Evolutionary conservation across 2,113 vertebrate genomes (phyloP), one percentile per base, ranked within the genome.

Genomic region (Oncorhynchus keta): DNA sequence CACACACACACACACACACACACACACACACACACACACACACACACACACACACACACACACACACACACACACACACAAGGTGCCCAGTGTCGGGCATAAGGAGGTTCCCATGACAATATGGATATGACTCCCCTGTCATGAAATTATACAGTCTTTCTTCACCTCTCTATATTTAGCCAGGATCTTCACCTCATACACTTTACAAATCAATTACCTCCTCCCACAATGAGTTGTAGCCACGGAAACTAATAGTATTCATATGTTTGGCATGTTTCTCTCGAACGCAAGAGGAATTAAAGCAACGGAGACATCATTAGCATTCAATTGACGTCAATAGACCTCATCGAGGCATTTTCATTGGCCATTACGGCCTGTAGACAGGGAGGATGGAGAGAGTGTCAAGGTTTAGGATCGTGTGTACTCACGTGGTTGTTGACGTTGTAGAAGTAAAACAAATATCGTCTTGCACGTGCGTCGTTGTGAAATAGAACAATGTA

Each of bases 241-340:
- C 66, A 14, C 72, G 68, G 55, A 73, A 62, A 51, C n/a, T 84
- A 76, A 89, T 86, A 76, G 68, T 11, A 57, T 81, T 85, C 64
- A 55, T 73, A 22, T 18, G 12, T 70, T 73, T 68, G 69, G 73
- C 68, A 67, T 70, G 70, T 68, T 71, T 77, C 85, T 81, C 62
- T 32, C 62, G 2, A 22, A 77, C 71, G 62, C 68, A 85, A 83
- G 86, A 85, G 72, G 49, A 65, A 79, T 85, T 72, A 86, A 75
- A 77, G 73, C 71, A 77, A 76, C 72, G 64, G 74, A 75, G 77
- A 57, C 65, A 78, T 76, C 86, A 82, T 88, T 85, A 82, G 81
- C 66, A 72, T 70, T 67, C 68, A 67, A 35, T 45, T 55, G 76
- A 35, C 61, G 75, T 76, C 79, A 62, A 70, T 78, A 72, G 69